A percentile compares a stretch with the other conserved stretches of the same genome.
Conservation (phyloP, 2,888 invertebrate genomes). For the Adelognathus sp. region DNA sequence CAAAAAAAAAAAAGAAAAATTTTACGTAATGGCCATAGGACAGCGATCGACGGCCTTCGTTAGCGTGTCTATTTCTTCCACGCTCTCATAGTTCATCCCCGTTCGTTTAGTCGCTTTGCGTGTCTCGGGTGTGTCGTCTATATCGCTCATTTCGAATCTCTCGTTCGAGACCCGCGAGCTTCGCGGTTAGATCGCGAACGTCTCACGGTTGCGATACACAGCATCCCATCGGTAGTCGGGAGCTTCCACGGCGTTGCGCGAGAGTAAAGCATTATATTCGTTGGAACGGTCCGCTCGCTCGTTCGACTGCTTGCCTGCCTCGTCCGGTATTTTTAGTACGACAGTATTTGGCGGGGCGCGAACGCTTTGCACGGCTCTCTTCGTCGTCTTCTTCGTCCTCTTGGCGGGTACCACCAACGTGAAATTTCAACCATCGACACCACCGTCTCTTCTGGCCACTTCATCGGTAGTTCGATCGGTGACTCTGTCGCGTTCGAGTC, state of each 20-base stretch:
- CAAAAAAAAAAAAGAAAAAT: too few relatives aligned
- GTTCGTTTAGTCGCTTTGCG: slow-evolving; percentile 48
- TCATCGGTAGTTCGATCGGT: slow-evolving; percentile 66
- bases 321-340: slow-evolving; percentile 78
- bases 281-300: slow-evolving; percentile 70
- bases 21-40: slow-evolving; percentile 72
- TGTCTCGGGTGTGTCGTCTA: slow-evolving; percentile 36
- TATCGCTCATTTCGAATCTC: slow-evolving; percentile 21
- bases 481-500: slow-evolving; percentile 65
- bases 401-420: slow-evolving; percentile 47
- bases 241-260: neutral
- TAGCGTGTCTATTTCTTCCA: slow-evolving; percentile 61
- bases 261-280: slow-evolving; percentile 8
- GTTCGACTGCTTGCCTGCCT: slow-evolving; percentile 55
- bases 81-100: slow-evolving; percentile 51
- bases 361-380: slow-evolving; percentile 61
- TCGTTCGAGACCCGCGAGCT: neutral
- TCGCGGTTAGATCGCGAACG: neutral
- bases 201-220: neutral
- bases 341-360: slow-evolving; percentile 80
- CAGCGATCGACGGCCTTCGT: slow-evolving; percentile 53
- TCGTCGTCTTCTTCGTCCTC: slow-evolving; percentile 58
- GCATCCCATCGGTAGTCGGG: too few relatives aligned
- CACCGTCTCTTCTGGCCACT: slow-evolving; percentile 65
- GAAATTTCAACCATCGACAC: slow-evolving; percentile 19